A percentile compares a stretch with the other conserved stretches of the same genome.
phyloP scores from a whole-genome alignment of 1,140 invertebrate genomes.

The Eriocheir sinensis region DNA sequence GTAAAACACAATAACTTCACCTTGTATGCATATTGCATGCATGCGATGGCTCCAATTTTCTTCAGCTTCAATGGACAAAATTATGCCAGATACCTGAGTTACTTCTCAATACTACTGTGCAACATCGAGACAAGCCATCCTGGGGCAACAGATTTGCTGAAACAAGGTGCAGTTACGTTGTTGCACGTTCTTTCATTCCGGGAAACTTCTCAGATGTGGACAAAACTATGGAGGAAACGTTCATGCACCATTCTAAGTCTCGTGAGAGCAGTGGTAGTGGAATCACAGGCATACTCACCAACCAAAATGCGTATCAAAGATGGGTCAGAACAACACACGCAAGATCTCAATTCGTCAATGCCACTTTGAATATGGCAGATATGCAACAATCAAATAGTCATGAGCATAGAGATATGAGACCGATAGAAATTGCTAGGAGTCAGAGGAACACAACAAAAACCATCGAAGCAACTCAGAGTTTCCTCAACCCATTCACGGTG shows the following conservation, averaged over 20 bases:
- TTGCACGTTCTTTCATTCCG: constrained; percentile 27
- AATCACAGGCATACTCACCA: neutral
- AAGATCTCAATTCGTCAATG: neutral
- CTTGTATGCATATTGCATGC: neutral
- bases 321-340: neutral
- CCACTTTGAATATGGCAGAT: neutral
- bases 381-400: neutral
- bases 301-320: constrained; percentile 14
- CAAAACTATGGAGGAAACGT: constrained; percentile 1
- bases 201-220: neutral
- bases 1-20: constrained; percentile 19
- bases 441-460: neutral
- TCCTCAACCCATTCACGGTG: constrained; percentile 5
- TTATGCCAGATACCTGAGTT: constrained; percentile 42
- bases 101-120: constrained; percentile 26
- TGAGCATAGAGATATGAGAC: neutral
- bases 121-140: constrained; percentile 29
- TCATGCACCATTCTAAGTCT: neutral
- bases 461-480: neutral
- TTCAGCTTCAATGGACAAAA: constrained; percentile 50
- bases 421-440: neutral
- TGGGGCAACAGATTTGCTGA: neutral
- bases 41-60: constrained; percentile 4
- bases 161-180: constrained; percentile 4
- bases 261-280: neutral